These are phyloP conservation scores for Taphrorychus bicolor DNA, from an alignment of 2,888 invertebrate genomes.

Conservation along the genomic window DNA sequence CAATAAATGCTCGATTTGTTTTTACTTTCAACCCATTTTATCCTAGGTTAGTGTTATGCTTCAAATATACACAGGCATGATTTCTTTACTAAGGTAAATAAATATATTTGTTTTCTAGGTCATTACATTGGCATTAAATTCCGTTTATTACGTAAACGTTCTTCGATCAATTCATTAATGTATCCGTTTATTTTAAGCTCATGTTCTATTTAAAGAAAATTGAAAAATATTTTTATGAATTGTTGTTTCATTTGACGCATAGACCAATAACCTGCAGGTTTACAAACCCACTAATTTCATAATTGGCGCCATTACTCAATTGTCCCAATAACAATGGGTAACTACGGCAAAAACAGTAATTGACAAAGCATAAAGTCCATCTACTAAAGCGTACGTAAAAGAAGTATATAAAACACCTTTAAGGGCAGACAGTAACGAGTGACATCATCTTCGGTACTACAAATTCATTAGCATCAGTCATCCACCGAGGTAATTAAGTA, in stretches of 20 bases:
- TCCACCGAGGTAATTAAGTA: not conserved
- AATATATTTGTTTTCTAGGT: constrained; percentile 18
- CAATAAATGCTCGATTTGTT: not conserved
- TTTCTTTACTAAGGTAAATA: constrained; percentile 21
- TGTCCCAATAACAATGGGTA: not conserved
- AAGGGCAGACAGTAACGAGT: not conserved
- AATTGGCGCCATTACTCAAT: not conserved
- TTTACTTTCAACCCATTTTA: not conserved
- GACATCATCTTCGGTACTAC: not conserved
- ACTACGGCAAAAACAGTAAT: not conserved
- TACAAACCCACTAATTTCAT: not conserved
- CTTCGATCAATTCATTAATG: constrained; percentile 13
- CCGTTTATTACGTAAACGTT: constrained; percentile 18
- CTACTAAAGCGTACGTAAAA: too few relatives aligned
- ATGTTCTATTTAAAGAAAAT: constrained; percentile 11
- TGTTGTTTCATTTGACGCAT: not conserved
- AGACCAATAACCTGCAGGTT: not conserved
- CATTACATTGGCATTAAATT: constrained; percentile 16
- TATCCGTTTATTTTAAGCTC: constrained; percentile 7
- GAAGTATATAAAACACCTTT: not conserved
- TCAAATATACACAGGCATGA: not conserved
- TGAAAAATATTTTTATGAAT: not conserved
- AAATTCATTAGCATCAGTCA: not conserved
- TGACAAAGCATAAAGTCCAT: too few relatives aligned
- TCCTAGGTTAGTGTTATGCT: constrained; percentile 7